Percentiles rank a stretch among this genome's conserved stretches.
Conservation (phyloP, 2,113 vertebrate genomes). For the Talpa occidentalis region DNA sequence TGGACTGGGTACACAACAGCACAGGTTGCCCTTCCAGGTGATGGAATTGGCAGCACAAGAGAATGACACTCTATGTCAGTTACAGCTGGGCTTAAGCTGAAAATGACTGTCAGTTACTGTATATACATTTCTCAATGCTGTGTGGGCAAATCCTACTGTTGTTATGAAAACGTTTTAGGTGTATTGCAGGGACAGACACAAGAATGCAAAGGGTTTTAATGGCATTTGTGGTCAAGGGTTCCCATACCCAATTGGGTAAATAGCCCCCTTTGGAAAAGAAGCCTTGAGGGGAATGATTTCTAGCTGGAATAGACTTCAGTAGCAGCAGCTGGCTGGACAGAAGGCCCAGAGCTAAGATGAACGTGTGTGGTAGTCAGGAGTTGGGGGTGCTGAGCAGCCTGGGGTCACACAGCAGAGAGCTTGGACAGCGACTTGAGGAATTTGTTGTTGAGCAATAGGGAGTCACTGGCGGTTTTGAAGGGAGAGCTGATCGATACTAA, state of each 20-base stretch:
- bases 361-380: background rate
- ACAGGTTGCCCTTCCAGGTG: background rate
- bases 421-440: background rate
- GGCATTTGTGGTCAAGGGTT: background rate
- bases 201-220: background rate
- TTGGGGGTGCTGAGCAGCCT: background rate
- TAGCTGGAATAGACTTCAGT: background rate
- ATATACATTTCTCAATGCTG: background rate
- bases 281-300: conserved; percentile 5
- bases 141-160: background rate
- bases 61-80: background rate
- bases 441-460: background rate
- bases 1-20: background rate
- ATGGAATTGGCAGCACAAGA: background rate
- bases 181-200: background rate
- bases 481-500: background rate
- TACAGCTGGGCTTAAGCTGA: background rate
- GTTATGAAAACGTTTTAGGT: background rate
- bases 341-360: background rate
- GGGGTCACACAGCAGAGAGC: rapidly evolving
- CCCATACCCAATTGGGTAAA: background rate
- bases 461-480: background rate
- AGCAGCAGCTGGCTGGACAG: background rate
- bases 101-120: background rate
- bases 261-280: background rate